phyloP scores from a whole-genome alignment of 2,113 vertebrate species.

The Phyllopteryx taeniolatus region DNA sequence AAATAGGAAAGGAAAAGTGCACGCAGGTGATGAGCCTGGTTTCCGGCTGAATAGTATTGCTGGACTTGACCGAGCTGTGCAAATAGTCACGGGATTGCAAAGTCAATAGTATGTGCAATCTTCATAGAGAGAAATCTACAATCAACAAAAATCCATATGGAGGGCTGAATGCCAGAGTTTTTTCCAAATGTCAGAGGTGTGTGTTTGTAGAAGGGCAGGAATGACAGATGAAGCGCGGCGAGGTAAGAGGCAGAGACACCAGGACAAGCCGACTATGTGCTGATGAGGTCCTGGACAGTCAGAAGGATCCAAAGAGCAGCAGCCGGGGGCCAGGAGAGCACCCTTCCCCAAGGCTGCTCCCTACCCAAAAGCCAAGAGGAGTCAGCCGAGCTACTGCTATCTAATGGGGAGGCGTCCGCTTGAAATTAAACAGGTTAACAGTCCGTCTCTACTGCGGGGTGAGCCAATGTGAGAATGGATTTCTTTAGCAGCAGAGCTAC shows the following conservation, averaged over 20 bases:
- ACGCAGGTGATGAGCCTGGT: slow-evolving; percentile 55
- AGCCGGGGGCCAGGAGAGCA: slow-evolving; percentile 28
- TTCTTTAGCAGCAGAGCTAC: not conserved
- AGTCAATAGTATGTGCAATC: slow-evolving; percentile 77
- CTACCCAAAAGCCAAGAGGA: slow-evolving; percentile 52
- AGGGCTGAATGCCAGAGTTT: slow-evolving; percentile 76
- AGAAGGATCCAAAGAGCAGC: slow-evolving; percentile 54
- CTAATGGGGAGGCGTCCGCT: slow-evolving; percentile 48
- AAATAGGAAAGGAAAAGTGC: slow-evolving; percentile 55
- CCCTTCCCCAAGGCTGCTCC: slow-evolving; percentile 43
- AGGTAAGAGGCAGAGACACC: slow-evolving; percentile 59
- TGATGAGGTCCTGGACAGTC: slow-evolving; percentile 65
- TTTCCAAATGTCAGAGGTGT: slow-evolving; percentile 75
- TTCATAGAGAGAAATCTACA: slow-evolving; percentile 71
- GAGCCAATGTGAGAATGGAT: not conserved
- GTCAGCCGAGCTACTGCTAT: slow-evolving; percentile 45
- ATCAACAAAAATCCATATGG: slow-evolving; percentile 78
- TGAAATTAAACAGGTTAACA: slow-evolving; percentile 58
- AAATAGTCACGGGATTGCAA: slow-evolving; percentile 75
- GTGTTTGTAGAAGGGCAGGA: slow-evolving; percentile 76
- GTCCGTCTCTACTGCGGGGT: not conserved
- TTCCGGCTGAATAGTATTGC: slow-evolving; percentile 57
- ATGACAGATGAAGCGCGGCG: slow-evolving; percentile 72
- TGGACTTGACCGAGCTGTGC: slow-evolving; percentile 60
- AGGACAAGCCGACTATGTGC: slow-evolving; percentile 55